These are phyloP conservation scores for Mirounga angustirostris DNA, from an alignment of 2,113 vertebrate genomes.

Conservation along the genomic window DNA sequence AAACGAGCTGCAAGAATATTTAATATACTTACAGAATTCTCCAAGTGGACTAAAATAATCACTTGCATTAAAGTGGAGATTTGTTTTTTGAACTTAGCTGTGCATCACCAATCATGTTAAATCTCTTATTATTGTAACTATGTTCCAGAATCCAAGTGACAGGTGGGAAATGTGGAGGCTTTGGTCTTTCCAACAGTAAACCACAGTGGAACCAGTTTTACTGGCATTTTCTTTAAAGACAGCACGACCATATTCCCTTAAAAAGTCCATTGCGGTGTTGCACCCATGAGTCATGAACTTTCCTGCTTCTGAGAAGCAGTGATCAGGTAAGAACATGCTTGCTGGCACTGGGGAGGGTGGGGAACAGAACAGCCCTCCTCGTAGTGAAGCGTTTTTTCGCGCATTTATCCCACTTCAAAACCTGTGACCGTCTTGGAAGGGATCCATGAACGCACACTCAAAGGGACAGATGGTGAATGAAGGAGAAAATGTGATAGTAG, in stretches of 20 bases:
- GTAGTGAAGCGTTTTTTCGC: background rate
- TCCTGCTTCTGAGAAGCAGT: background rate
- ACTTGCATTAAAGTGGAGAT: conserved; percentile 29
- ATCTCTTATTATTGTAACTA: background rate
- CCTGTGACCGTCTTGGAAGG: conserved; percentile 64
- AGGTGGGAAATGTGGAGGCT: background rate
- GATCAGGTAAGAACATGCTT: background rate
- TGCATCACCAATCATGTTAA: background rate
- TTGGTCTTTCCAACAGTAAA: background rate
- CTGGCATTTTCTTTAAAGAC: background rate
- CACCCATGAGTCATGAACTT: background rate
- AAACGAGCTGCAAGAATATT: background rate
- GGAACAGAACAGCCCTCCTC: background rate
- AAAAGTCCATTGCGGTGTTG: background rate
- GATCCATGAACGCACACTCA: background rate
- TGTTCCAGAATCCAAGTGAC: background rate
- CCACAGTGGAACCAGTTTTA: background rate
- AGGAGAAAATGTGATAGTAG: background rate
- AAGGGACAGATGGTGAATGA: conserved; percentile 73
- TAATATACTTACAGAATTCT: background rate
- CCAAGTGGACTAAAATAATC: background rate
- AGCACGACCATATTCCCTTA: background rate
- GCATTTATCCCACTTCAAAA: background rate
- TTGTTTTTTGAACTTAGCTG: background rate
- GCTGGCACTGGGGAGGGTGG: background rate